Base-by-base conservation (phyloP, 53 echinoderm and acorn worm genomes). In the Temnopleurus reevesii region DNA sequence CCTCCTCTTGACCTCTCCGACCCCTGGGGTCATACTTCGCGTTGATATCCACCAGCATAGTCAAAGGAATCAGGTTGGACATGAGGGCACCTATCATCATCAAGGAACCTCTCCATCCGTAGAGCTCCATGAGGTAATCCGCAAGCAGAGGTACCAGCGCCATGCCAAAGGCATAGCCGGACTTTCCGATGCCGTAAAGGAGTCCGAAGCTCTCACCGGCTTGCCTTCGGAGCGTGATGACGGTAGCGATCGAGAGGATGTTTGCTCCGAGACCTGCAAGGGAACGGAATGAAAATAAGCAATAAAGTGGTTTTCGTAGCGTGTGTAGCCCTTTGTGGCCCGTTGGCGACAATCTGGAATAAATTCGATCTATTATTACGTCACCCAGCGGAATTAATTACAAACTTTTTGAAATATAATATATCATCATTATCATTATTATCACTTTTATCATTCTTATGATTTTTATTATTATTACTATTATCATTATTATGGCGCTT, bases 121-220 rank as follows among this genome's bases (percentile, higher is more conserved):
- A 86, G 23, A 46, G 19, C 17, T 26, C 45, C 86, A 86, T 86
- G 34, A 86, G 61, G 25, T 59, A 59, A 44, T 86, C 61, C 18
- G 86, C 59, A 26, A 86, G 25, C 26, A 86, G 61, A 21, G 86
- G 86, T 23, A 60, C 61, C 44, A 86, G 46, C 7, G 86, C 61
- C 86, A 86, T 86, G 2, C 86, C 86, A 13, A 86, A 59, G 86
- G 86, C 86, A 38, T 46, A 86, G 4, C 86, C 86, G 21, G 86
- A 60, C 59, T 59, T 86, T 0, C 59, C 59, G 46, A 86, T 86
- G 29, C 86, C 86, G 86, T 86, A 86, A 17, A 35, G 44, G 29
- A 83, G 18, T 1, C 35, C 55, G 4, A 83, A 83, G 83, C 55
- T 31, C 29, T 33, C 21, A 19, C 56, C n/a, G 17, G 55, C 29